phyloP scores from a whole-genome alignment of 2,888 invertebrate genomes.

The Drosophila hawaiiensis region DNA sequence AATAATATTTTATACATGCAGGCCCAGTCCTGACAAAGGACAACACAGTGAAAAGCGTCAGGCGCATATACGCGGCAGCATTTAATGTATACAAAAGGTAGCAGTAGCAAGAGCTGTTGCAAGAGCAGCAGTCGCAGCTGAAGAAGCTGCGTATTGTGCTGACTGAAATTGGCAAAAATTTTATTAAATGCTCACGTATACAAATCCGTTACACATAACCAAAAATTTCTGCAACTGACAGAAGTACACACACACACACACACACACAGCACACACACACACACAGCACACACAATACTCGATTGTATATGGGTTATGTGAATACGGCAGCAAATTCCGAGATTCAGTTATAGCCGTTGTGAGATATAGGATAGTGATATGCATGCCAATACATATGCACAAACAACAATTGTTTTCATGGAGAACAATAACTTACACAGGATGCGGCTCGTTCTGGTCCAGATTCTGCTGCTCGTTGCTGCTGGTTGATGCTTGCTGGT shows the following conservation, averaged over 20 bases:
- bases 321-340: constrained; percentile 28
- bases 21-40: constrained; percentile 40
- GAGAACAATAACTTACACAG: constrained; percentile 81
- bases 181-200: constrained; percentile 82
- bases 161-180: constrained; percentile 76
- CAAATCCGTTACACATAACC: constrained; percentile 80
- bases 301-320: constrained; percentile 11
- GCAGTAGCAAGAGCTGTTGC: not conserved
- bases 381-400: constrained; percentile 68
- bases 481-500: constrained; percentile 19
- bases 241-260: constrained; percentile 30
- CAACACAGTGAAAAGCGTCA: constrained; percentile 9
- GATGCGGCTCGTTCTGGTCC: constrained; percentile 65
- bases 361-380: constrained; percentile 40
- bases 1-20: constrained; percentile 45
- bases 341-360: constrained; percentile 33
- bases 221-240: constrained; percentile 78
- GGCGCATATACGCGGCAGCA: constrained; percentile 33
- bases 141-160: constrained; percentile 29
- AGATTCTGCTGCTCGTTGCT: constrained; percentile 41
- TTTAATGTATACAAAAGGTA: constrained; percentile 51
- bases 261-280: not conserved
- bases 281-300: not conserved
- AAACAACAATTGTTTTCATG: constrained; percentile 75
- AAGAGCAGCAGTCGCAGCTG: constrained; percentile 5